Evolutionary conservation across 2,797 vertebrate species (phyloP).

Genomic region (Pipistrellus pipistrellus): DNA sequence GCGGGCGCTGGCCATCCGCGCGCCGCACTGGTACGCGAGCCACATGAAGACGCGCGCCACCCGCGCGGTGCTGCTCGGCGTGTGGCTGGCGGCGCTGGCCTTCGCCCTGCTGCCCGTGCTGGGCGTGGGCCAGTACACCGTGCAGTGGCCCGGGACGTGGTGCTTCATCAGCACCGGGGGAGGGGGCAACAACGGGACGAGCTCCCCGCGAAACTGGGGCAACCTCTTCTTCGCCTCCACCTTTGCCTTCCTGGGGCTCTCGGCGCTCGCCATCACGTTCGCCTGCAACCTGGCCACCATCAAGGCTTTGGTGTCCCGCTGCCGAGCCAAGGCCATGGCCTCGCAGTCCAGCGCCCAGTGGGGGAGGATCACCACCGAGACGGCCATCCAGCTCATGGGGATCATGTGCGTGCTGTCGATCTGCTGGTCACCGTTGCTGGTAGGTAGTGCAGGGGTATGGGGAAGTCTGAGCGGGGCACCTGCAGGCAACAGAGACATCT

Average conservation of each 20-base stretch:
- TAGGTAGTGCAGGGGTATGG: conserved; percentile 86
- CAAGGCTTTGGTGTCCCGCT: conserved; percentile 92
- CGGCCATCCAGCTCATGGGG: conserved; percentile 95
- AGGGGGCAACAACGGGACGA: conserved; percentile 37
- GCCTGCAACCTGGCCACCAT: conserved; percentile 96
- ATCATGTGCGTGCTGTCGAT: conserved; percentile 97
- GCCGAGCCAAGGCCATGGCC: conserved; percentile 89
- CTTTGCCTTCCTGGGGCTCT: conserved; percentile 94
- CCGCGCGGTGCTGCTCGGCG: conserved; percentile 89
- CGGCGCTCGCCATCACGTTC: conserved; percentile 93
- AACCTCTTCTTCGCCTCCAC: conserved; percentile 90
- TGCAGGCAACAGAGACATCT: not conserved
- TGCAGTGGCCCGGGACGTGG: conserved; percentile 98
- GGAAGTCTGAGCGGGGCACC: not conserved
- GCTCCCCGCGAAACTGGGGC: not conserved
- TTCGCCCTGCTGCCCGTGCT: conserved; percentile 94
- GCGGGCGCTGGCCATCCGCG: conserved; percentile 94
- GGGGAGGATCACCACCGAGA: conserved; percentile 96
- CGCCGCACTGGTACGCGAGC: conserved; percentile 96
- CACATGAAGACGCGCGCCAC: conserved; percentile 94
- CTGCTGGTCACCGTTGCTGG: conserved; percentile 98
- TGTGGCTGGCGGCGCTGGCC: conserved; percentile 91
- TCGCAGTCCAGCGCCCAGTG: conserved; percentile 93
- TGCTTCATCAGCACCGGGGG: conserved; percentile 95
- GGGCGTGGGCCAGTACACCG: conserved; percentile 93